Evolutionary conservation across 2,888 invertebrate genomes (phyloP).

Genomic region (Camponotus fellah): DNA sequence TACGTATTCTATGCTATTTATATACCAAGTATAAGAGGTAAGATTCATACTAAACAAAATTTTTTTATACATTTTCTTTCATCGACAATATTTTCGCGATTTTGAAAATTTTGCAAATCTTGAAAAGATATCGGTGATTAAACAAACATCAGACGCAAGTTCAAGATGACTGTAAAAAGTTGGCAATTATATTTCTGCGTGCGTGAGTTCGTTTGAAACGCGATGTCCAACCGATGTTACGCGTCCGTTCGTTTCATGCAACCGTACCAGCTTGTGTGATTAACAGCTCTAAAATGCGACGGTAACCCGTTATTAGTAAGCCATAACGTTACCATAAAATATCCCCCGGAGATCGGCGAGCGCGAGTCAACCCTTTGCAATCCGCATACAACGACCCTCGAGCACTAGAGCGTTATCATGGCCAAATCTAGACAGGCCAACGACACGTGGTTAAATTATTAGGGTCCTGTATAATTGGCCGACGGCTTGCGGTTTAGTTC

Average conservation of each 20-base stretch:
- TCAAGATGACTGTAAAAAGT: background rate
- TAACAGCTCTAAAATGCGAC: conserved; percentile 76
- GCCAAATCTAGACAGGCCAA: conserved; percentile 77
- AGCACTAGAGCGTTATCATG: conserved; percentile 74
- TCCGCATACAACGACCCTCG: conserved; percentile 46
- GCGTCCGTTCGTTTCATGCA: conserved; percentile 55
- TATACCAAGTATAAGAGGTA: background rate
- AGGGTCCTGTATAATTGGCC: conserved; percentile 81
- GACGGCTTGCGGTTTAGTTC: conserved; percentile 78
- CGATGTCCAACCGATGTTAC: conserved; percentile 59
- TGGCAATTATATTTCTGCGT: conserved; percentile 33
- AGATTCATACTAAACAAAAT: background rate
- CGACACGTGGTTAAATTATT: conserved; percentile 80
- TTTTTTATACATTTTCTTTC: background rate
- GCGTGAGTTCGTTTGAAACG: conserved; percentile 6
- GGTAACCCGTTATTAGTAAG: conserved; percentile 78
- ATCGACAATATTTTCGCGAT: background rate
- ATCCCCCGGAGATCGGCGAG: conserved; percentile 58
- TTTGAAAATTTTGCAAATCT: background rate
- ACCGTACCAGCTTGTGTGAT: conserved; percentile 62
- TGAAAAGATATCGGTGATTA: background rate
- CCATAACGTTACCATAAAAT: conserved; percentile 78
- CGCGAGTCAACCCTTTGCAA: conserved; percentile 32
- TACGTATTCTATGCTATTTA: background rate
- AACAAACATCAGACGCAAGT: background rate